phyloP scores from a whole-genome alignment of 2,113 vertebrate species.

The Notothenia rossii region DNA sequence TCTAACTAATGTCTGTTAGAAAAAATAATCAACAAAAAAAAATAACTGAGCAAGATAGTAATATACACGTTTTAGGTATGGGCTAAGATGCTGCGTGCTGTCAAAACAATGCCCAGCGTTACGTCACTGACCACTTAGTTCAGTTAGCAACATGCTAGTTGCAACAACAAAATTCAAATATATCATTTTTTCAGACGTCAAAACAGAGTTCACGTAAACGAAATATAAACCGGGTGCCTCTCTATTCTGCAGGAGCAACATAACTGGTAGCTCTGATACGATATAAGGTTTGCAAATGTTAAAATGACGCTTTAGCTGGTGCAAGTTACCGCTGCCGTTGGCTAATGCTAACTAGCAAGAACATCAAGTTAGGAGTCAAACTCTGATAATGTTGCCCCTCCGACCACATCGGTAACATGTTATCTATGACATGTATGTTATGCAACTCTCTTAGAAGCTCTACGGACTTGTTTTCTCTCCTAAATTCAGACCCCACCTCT shows the following conservation, averaged over 20 bases:
- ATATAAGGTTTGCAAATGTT: background rate
- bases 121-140: conserved; percentile 73
- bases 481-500: conserved; percentile 44
- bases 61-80: background rate
- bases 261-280: background rate
- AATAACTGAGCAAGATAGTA: background rate
- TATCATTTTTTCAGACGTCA: background rate
- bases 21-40: background rate
- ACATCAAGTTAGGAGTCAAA: conserved; percentile 46
- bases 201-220: background rate
- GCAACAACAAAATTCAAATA: conserved; percentile 45
- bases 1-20: accelerated
- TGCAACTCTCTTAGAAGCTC: background rate
- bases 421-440: background rate
- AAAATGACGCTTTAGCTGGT: conserved; percentile 46
- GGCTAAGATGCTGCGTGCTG: conserved; percentile 54
- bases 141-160: conserved; percentile 65
- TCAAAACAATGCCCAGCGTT: conserved; percentile 81
- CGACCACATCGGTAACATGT: background rate
- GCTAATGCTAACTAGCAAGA: conserved; percentile 76
- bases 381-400: background rate
- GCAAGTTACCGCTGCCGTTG: conserved; percentile 53
- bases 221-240: background rate
- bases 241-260: background rate
- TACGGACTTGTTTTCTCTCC: background rate